Percentiles rank a stretch among this genome's conserved stretches.
These are phyloP conservation scores for Stegophylla sp. DNA, from an alignment of 2,888 invertebrate species.

Conservation along the genomic window DNA sequence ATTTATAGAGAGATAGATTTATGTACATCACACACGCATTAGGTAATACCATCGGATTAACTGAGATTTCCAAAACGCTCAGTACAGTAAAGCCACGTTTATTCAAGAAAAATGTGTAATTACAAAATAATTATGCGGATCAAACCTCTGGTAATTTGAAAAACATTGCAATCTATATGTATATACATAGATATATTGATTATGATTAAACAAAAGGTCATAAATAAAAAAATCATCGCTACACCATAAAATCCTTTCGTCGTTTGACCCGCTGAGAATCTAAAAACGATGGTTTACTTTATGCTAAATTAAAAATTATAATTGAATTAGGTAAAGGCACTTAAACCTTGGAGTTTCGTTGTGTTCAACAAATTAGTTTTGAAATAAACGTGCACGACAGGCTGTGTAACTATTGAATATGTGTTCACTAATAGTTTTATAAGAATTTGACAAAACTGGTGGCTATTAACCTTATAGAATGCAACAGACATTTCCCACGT, in stretches of 20 bases:
- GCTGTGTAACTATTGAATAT: neutral
- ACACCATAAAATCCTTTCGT: no score
- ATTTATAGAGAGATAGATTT: no score
- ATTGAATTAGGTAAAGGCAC: neutral
- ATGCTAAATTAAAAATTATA: neutral
- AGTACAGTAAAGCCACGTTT: neutral
- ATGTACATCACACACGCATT: neutral
- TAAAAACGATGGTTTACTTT: neutral
- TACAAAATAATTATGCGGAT: no score
- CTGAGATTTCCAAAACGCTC: neutral
- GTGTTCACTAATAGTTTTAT: neutral
- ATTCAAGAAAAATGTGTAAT: no score
- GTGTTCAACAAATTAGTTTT: constrained; percentile 4
- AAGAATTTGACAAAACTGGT: neutral
- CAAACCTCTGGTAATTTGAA: no score
- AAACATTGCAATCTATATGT: no score
- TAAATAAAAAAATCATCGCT: no score
- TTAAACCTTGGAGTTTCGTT: neutral
- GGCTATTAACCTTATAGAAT: neutral
- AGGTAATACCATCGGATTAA: neutral
- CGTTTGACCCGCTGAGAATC: no score
- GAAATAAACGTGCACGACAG: neutral
- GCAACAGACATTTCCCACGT: neutral
- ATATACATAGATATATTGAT: no score
- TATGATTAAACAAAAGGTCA: no score